Evolutionary conservation across 2,113 vertebrate species (phyloP).

Genomic region (Trichomycterus rosablanca): DNA sequence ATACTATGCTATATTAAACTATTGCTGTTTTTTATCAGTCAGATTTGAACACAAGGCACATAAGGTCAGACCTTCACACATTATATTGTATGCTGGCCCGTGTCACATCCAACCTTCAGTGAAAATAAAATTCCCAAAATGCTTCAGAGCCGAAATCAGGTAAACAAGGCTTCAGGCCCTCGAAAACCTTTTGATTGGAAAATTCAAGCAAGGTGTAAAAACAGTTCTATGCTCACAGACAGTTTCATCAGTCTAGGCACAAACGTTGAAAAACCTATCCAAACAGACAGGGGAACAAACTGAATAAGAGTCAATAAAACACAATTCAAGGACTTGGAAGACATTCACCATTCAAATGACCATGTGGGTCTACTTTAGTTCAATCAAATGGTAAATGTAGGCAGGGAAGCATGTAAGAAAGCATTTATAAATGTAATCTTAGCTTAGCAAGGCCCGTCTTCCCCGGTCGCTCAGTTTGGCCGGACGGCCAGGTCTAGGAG

Average conservation of each 20-base stretch:
- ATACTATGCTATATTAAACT: too few relatives aligned
- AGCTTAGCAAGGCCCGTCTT: too few relatives aligned
- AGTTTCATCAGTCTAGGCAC: constrained; percentile 20
- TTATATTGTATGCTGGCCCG: neutral
- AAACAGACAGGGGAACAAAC: neutral
- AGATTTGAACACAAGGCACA: too few relatives aligned
- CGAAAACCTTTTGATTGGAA: constrained; percentile 8
- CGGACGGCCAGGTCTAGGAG: too few relatives aligned
- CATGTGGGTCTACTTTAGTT: neutral
- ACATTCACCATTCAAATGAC: constrained; percentile 4
- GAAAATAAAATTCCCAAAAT: constrained; percentile 4
- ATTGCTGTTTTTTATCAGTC: too few relatives aligned
- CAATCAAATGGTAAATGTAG: neutral
- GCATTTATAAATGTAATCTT: constrained; percentile 16
- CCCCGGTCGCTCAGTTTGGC: too few relatives aligned
- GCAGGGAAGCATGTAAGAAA: neutral
- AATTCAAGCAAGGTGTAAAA: constrained; percentile 14
- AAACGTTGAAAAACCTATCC: neutral
- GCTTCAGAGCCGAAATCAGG: neutral
- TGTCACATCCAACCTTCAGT: too few relatives aligned
- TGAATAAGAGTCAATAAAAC: neutral
- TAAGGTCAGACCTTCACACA: neutral
- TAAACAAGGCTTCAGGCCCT: constrained; percentile 8
- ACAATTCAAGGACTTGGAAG: neutral
- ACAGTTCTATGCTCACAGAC: constrained; percentile 1